Evolutionary conservation across 2,113 vertebrate species (phyloP).

Genomic region (Lynx canadensis): DNA sequence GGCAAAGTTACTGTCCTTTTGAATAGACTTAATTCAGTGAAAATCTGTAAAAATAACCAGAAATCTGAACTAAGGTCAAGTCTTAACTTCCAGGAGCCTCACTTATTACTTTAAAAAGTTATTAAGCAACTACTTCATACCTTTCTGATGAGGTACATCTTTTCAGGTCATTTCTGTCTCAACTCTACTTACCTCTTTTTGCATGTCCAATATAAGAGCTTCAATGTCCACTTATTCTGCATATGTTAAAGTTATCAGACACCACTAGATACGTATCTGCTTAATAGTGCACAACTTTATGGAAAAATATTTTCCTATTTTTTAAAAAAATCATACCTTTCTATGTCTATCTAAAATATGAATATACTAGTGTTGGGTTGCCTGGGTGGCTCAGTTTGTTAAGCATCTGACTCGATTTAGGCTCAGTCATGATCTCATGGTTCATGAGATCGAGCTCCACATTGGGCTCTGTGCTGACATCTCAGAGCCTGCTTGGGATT

Average conservation of each 20-base stretch:
- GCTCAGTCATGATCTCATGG: no score
- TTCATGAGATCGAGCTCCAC: no score
- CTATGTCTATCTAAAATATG: not conserved
- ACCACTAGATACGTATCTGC: not conserved
- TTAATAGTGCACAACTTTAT: not conserved
- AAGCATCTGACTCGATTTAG: no score
- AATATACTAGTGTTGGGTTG: no score
- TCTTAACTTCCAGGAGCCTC: not conserved
- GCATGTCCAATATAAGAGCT: not conserved
- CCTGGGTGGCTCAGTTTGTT: no score
- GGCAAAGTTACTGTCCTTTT: not conserved
- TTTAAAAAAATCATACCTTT: not conserved
- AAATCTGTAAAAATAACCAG: not conserved
- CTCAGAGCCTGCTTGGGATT: no score
- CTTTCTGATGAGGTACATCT: not conserved
- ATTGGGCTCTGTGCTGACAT: no score
- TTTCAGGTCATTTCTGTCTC: not conserved
- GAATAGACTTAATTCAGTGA: not conserved
- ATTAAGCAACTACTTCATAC: not conserved
- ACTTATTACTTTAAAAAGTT: not conserved
- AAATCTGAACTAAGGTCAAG: not conserved
- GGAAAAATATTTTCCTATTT: constrained; percentile 18
- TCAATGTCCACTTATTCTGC: not conserved
- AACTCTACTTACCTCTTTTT: not conserved
- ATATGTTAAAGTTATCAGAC: not conserved